These are phyloP conservation scores for Drosophila nannoptera DNA, from an alignment of 1,140 invertebrate species.

Conservation along the genomic window DNA sequence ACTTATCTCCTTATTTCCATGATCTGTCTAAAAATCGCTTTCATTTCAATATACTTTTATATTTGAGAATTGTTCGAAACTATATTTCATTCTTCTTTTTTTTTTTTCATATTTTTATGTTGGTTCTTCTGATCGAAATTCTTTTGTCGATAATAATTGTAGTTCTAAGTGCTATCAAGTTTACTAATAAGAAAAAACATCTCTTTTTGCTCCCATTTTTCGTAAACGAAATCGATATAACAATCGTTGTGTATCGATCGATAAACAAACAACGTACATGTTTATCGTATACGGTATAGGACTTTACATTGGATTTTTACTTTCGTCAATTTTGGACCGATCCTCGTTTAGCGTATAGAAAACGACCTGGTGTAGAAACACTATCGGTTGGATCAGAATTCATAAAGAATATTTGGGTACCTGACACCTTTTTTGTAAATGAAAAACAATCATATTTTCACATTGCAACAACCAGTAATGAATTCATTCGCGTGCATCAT, in stretches of 20 bases:
- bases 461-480: slow-evolving; percentile 97
- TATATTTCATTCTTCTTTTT: slow-evolving; percentile 9
- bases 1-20: slow-evolving; percentile 15
- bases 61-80: slow-evolving; percentile 10
- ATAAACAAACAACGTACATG: not conserved
- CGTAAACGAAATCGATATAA: slow-evolving; percentile 13
- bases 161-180: slow-evolving; percentile 34
- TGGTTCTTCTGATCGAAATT: not conserved
- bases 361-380: slow-evolving; percentile 91
- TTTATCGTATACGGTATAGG: slow-evolving; percentile 81
- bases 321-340: slow-evolving; percentile 99
- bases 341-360: slow-evolving; percentile 93
- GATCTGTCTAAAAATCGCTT: slow-evolving; percentile 18
- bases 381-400: slow-evolving; percentile 95
- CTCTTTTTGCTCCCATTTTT: slow-evolving; percentile 48
- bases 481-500: slow-evolving; percentile 97
- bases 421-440: slow-evolving; percentile 98
- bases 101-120: not conserved
- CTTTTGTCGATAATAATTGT: slow-evolving; percentile 5
- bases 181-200: slow-evolving; percentile 54
- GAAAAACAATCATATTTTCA: slow-evolving; percentile 99
- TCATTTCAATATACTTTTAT: slow-evolving; percentile 18
- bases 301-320: slow-evolving; percentile 99
- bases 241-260: not conserved
- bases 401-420: slow-evolving; percentile 98